Base-by-base conservation (phyloP, 2,113 vertebrate genomes). In the Sinocyclocheilus grahami region DNA sequence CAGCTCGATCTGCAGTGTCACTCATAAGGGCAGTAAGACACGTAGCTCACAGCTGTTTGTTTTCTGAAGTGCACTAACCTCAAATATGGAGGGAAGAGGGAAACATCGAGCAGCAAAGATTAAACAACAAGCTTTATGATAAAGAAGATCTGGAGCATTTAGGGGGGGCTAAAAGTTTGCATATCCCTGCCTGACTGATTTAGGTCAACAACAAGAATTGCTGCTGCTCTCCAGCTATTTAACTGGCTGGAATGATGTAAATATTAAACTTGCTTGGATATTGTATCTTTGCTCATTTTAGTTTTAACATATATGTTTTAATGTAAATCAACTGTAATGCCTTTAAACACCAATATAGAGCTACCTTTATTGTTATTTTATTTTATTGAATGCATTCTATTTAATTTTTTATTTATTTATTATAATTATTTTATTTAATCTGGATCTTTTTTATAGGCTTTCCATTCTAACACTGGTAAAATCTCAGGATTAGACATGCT, bases 21-120 rank as follows among this genome's bases (percentile, higher is more conserved):
- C 22, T 79, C 39, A 46, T 53, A 16, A 53, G 53, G 39, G 13
- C 62, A 71, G 24, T 11, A 18, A 82, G 18, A 42, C 39, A 53
- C 20, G 55, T 33, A 79, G 24, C 63, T 37, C 69, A 62, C 53
- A 76, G 10, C 65, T 37, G n/a, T 14, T 24, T 72, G 53, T 86
- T 63, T 86, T 67, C 65, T 84, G 14, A 7, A 84, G 76, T 81
- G 63, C 75, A 27, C 18, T 86, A 48, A 86, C 69, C 58, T 86
- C 8, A 69, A 67, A 78, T 39, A 53, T 20, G 20, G 51, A 30
- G 27, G 2, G 37, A 60, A 16, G 2, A 60, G 6, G 39, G 24
- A 78, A 33, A 69, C 12, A 79, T 79, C 5, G 20, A 79, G 18
- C 24, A 42, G 33, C 6, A 39, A 62, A 78, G 20, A 80, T 22